Evolutionary conservation across 1,140 invertebrate genomes (phyloP).

Genomic region (Gonatopus flavifemur): DNA sequence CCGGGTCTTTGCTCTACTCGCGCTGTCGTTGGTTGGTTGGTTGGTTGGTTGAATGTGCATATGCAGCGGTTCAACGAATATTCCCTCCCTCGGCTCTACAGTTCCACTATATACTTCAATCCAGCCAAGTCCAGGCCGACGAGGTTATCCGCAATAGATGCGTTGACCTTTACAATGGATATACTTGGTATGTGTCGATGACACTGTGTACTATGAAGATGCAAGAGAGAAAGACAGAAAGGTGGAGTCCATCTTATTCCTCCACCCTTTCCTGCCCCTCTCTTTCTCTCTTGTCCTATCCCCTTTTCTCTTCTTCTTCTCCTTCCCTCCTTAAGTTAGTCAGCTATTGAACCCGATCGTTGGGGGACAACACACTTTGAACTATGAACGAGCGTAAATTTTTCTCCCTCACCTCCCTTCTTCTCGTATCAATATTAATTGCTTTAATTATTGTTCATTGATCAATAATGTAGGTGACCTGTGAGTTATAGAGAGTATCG

Average conservation of each 20-base stretch:
- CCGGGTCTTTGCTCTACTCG: background rate
- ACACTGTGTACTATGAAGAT: conserved; percentile 46
- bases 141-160: conserved; percentile 46
- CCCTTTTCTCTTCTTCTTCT: conserved; percentile 32
- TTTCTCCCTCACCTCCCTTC: too few species aligned
- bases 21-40: background rate
- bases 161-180: conserved; percentile 46
- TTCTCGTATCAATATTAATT: too few species aligned
- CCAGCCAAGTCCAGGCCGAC: conserved; percentile 19
- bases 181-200: conserved; percentile 38
- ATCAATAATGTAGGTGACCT: too few species aligned
- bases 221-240: conserved; percentile 24
- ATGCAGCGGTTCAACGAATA: too few species aligned
- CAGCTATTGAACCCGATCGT: conserved; percentile 42
- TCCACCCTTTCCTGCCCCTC: conserved; percentile 5
- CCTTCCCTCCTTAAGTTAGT: too few species aligned
- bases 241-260: conserved; percentile 5
- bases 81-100: conserved; percentile 3
- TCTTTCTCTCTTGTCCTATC: conserved; percentile 21
- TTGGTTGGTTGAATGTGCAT: background rate
- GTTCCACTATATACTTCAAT: background rate
- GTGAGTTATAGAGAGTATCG: too few species aligned
- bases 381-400: conserved; percentile 28
- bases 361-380: conserved; percentile 42
- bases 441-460: too few species aligned